A percentile compares a stretch with the other conserved stretches of the same genome.
Evolutionary conservation across 2,888 invertebrate genomes (phyloP).

Genomic region (Malacosoma neustria): DNA sequence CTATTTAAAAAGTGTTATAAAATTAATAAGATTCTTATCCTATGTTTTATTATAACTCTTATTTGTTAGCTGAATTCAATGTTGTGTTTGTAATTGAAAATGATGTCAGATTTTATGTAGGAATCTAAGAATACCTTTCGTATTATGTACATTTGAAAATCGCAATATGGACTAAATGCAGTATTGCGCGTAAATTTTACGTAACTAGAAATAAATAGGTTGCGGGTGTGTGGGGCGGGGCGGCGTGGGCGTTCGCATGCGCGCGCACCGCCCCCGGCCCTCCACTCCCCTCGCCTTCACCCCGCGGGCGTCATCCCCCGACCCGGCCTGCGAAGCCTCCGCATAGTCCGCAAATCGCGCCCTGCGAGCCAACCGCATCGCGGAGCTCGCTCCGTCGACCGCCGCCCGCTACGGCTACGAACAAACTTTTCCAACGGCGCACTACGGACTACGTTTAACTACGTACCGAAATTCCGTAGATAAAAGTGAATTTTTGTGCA

Average conservation of each 20-base stretch:
- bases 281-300: constrained; percentile 25
- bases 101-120: constrained; percentile 21
- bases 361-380: constrained; percentile 62
- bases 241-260: constrained; percentile 62
- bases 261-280: constrained; percentile 37
- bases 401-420: constrained; percentile 42
- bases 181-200: constrained; percentile 75
- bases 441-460: constrained; percentile 31
- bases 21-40: no score
- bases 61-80: no score
- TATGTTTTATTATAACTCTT: no score
- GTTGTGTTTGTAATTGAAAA: constrained; percentile 7
- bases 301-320: constrained; percentile 26
- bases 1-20: no score
- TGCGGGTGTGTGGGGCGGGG: constrained; percentile 72
- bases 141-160: constrained; percentile 28
- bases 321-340: constrained; percentile 31
- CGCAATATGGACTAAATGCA: constrained; percentile 64
- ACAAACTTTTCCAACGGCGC: constrained; percentile 55
- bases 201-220: constrained; percentile 76
- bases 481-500: constrained; percentile 40
- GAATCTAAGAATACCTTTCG: constrained; percentile 4
- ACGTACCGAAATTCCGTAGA: constrained; percentile 21
- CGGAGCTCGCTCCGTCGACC: constrained; percentile 33
- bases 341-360: constrained; percentile 62